Conservation (phyloP, 2,888 invertebrate species). For the Spodoptera exigua region DNA sequence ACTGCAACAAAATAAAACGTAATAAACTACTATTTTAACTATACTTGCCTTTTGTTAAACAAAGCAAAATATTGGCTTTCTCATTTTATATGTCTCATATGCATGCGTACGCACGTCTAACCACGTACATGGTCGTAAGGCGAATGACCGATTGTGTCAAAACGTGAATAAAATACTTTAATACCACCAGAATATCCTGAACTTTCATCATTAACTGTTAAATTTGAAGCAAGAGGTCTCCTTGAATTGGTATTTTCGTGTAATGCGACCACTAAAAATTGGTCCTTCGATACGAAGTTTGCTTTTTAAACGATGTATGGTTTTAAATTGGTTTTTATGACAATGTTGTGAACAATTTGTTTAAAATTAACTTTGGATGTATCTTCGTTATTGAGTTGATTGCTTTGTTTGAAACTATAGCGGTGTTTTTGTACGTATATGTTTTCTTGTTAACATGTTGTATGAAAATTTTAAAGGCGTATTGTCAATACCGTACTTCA, state of each 20-base stretch:
- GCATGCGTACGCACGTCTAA: slow-evolving; percentile 65
- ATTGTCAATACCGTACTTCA: neutral
- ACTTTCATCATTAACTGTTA: slow-evolving; percentile 29
- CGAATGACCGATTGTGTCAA: slow-evolving; percentile 77
- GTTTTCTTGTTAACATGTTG: neutral
- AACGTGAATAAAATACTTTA: slow-evolving; percentile 74
- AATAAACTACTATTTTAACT: slow-evolving; percentile 57
- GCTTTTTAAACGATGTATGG: slow-evolving; percentile 38
- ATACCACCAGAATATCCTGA: slow-evolving; percentile 56
- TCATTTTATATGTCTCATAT: slow-evolving; percentile 63
- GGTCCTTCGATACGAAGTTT: slow-evolving; percentile 53
- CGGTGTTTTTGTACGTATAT: slow-evolving; percentile 27
- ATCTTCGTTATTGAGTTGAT: slow-evolving; percentile 56
- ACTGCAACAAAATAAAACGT: slow-evolving; percentile 46
- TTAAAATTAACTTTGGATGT: slow-evolving; percentile 65
- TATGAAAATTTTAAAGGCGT: neutral
- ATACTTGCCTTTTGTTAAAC: slow-evolving; percentile 53
- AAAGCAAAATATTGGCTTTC: slow-evolving; percentile 64
- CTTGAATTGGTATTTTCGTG: slow-evolving; percentile 23
- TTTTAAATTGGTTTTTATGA: slow-evolving; percentile 57
- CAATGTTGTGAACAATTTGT: slow-evolving; percentile 70
- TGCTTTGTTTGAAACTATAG: slow-evolving; percentile 52
- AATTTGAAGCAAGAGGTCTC: slow-evolving; percentile 18
- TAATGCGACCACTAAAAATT: slow-evolving; percentile 53
- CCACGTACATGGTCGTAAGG: slow-evolving; percentile 61